A percentile compares a stretch with the other conserved stretches of the same genome.
Evolutionary conservation across 1,140 invertebrate species (phyloP).

Genomic region (Drosophila ficusphila): DNA sequence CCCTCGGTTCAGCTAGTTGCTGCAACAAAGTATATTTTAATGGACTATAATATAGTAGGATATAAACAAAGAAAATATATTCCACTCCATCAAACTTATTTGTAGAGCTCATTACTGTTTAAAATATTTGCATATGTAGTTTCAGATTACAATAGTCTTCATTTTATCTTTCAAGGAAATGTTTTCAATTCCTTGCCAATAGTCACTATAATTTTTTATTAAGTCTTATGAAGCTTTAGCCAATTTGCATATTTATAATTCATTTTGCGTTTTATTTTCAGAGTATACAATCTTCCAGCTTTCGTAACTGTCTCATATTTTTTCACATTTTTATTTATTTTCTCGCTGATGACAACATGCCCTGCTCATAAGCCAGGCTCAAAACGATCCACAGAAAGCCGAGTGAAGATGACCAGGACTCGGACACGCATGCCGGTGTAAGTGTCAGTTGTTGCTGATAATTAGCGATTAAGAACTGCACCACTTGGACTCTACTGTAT

Average conservation of each 20-base stretch:
- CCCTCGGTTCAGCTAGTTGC: background rate
- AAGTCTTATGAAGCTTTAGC: too few relatives aligned
- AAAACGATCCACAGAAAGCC: background rate
- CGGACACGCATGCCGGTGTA: slow-evolving; percentile 75
- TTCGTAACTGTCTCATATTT: background rate
- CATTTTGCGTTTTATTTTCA: too few relatives aligned
- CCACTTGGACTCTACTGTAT: slow-evolving; percentile 55
- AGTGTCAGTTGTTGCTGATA: slow-evolving; percentile 77
- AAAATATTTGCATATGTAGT: too few relatives aligned
- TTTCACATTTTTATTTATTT: slow-evolving; percentile 24
- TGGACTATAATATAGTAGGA: too few relatives aligned
- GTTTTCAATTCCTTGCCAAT: too few relatives aligned
- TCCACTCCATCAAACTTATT: too few relatives aligned
- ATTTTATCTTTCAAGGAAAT: too few relatives aligned
- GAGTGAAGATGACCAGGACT: slow-evolving; percentile 41
- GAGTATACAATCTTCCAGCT: slow-evolving; percentile 1
- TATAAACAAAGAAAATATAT: too few relatives aligned
- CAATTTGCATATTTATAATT: too few relatives aligned
- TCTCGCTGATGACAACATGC: slow-evolving; percentile 59
- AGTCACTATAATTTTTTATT: background rate
- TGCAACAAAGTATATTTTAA: background rate
- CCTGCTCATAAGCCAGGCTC: slow-evolving; percentile 53
- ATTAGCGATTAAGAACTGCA: slow-evolving; percentile 71
- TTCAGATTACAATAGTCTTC: too few relatives aligned
- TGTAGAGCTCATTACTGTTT: too few relatives aligned